These are phyloP conservation scores for Orthonychiurus folsomi DNA, from an alignment of 2,888 invertebrate genomes.

Conservation along the genomic window DNA sequence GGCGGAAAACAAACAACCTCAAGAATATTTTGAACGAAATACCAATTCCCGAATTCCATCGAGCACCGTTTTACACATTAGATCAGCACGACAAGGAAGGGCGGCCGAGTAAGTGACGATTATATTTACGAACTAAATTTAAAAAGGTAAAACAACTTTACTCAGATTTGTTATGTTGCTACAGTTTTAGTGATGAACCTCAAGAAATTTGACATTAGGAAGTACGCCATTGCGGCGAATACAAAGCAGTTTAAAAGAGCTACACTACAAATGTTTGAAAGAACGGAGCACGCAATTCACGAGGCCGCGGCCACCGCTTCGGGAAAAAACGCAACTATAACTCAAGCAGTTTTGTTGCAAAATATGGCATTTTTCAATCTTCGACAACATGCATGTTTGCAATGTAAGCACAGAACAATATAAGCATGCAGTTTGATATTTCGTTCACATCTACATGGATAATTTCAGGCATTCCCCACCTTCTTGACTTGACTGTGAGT, in stretches of 20 bases:
- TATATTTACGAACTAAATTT: neutral
- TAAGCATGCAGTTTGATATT: too few species aligned
- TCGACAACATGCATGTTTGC: neutral
- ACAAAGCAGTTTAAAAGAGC: neutral
- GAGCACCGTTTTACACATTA: neutral
- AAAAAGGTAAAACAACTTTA: neutral
- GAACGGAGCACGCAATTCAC: neutral
- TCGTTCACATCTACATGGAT: too few species aligned
- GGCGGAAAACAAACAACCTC: neutral
- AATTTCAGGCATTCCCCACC: too few species aligned
- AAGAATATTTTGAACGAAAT: neutral
- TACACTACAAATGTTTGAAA: neutral
- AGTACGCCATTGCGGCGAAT: neutral
- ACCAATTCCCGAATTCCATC: neutral
- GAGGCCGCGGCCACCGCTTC: neutral
- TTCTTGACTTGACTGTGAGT: too few species aligned
- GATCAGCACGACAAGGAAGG: neutral
- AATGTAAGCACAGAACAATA: neutral
- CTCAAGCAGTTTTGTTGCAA: neutral
- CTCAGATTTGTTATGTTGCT: too few species aligned
- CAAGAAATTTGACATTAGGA: neutral
- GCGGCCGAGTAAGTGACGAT: neutral
- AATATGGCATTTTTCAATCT: neutral
- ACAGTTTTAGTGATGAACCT: neutral
- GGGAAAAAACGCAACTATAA: neutral